A percentile compares a stretch with the other conserved stretches of the same genome.
These are phyloP conservation scores for Nysson spinosus DNA, from an alignment of 2,888 invertebrate species.

Conservation along the genomic window DNA sequence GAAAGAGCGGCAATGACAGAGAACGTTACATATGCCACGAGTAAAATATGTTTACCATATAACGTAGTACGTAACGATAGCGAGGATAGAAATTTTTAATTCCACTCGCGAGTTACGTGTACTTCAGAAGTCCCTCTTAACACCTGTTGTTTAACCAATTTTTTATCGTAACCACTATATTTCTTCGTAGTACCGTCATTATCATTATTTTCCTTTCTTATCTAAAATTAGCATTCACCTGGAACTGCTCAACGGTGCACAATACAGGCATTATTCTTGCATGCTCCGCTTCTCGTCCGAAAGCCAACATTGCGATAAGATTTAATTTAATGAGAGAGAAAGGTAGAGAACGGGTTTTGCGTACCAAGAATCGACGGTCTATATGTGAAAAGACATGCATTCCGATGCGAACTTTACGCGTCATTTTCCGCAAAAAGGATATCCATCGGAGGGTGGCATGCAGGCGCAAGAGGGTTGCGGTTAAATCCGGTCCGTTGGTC, in stretches of 20 bases:
- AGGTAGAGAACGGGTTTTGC: background rate
- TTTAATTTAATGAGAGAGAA: background rate
- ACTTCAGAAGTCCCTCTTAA: too few relatives aligned
- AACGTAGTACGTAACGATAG: slow-evolving; percentile 17
- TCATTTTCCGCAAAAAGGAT: slow-evolving; percentile 56
- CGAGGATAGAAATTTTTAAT: slow-evolving; percentile 22
- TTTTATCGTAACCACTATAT: background rate
- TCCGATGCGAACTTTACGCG: slow-evolving; percentile 14
- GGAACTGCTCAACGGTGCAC: background rate
- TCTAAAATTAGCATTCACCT: slow-evolving; percentile 10
- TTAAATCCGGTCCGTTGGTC: slow-evolving; percentile 56
- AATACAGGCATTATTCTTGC: background rate
- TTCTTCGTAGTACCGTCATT: slow-evolving; percentile 2
- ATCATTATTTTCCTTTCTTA: slow-evolving; percentile 8
- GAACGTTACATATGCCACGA: slow-evolving; percentile 19
- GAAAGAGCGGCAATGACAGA: slow-evolving; percentile 33
- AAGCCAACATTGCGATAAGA: background rate
- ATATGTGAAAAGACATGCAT: background rate
- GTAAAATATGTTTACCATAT: too few relatives aligned
- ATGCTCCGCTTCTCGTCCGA: background rate
- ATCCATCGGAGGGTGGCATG: slow-evolving; percentile 51
- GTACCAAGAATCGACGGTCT: too few relatives aligned
- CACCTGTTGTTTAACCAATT: slow-evolving; percentile 34
- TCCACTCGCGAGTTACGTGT: too few relatives aligned
- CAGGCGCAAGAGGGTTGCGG: slow-evolving; percentile 49